These are phyloP conservation scores for Myotis vivesi DNA, from an alignment of 2,797 vertebrate species.

Conservation along the genomic window DNA sequence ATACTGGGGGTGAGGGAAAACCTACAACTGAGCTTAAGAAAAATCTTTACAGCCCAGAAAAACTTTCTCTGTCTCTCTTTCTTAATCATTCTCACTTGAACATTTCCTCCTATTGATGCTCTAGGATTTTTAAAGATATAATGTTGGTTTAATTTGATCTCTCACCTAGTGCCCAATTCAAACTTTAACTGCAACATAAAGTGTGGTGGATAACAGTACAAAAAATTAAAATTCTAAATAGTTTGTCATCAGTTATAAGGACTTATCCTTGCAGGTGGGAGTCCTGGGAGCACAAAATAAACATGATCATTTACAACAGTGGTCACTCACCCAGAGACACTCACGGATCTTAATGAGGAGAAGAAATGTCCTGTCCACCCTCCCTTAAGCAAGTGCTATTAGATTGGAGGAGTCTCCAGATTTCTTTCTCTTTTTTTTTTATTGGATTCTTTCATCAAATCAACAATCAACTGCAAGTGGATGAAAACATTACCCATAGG, in stretches of 20 bases:
- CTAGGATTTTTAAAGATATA: not conserved
- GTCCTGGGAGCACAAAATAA: not conserved
- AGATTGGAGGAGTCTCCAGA: not conserved
- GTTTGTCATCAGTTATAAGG: not conserved
- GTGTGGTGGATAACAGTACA: not conserved
- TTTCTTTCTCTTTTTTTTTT: not conserved
- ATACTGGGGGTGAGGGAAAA: not conserved
- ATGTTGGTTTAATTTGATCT: constrained; percentile 14
- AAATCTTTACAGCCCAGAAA: not conserved
- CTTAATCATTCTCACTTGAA: not conserved
- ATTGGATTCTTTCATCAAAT: not conserved
- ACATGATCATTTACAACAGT: not conserved
- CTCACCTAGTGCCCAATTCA: not conserved
- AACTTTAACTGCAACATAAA: not conserved
- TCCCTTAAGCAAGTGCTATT: not conserved
- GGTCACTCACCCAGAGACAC: not conserved
- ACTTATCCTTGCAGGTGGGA: not conserved
- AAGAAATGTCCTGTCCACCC: not conserved
- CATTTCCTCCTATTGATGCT: not conserved
- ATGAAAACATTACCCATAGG: not conserved
- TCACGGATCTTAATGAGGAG: not conserved
- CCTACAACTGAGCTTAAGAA: not conserved
- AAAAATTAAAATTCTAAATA: not conserved
- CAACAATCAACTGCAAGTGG: not conserved
- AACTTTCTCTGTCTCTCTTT: not conserved